A percentile compares a stretch with the other conserved stretches of the same genome.
Evolutionary conservation across 1,140 invertebrate species (phyloP).

Genomic region (Pachypeltis micranthus): DNA sequence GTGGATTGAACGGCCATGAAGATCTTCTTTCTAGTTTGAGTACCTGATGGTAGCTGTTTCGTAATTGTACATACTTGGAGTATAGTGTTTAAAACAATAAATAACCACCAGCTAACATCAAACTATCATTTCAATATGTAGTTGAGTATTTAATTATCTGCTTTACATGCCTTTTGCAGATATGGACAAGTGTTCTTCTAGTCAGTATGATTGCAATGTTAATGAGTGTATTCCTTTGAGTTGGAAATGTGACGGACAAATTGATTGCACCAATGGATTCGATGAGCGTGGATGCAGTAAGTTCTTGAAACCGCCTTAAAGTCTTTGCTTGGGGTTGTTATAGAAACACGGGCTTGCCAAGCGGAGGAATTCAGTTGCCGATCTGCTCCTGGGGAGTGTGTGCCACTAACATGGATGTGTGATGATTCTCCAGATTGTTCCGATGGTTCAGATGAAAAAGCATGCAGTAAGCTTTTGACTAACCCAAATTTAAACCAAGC

Average conservation of each 20-base stretch:
- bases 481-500: background rate
- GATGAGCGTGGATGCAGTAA: slow-evolving; percentile 39
- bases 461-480: slow-evolving; percentile 63
- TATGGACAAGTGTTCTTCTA: slow-evolving; percentile 1
- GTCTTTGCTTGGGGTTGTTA: slow-evolving; percentile 25
- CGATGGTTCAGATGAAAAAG: slow-evolving; percentile 59
- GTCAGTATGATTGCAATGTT: slow-evolving; percentile 11
- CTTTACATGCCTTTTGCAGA: slow-evolving; percentile 14
- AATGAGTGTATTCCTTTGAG: slow-evolving; percentile 22
- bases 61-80: no score
- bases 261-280: slow-evolving; percentile 46
- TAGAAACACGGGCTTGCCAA: slow-evolving; percentile 65
- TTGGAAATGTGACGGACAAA: slow-evolving; percentile 46
- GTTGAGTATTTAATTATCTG: no score
- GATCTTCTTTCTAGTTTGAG: no score
- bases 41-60: no score
- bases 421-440: slow-evolving; percentile 61
- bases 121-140: no score
- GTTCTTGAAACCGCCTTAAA: background rate
- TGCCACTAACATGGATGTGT: slow-evolving; percentile 70
- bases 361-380: slow-evolving; percentile 78
- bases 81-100: no score
- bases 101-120: no score
- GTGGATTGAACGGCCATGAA: no score
- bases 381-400: slow-evolving; percentile 57